phyloP scores from a whole-genome alignment of 2,113 vertebrate species.

The human region DNA sequence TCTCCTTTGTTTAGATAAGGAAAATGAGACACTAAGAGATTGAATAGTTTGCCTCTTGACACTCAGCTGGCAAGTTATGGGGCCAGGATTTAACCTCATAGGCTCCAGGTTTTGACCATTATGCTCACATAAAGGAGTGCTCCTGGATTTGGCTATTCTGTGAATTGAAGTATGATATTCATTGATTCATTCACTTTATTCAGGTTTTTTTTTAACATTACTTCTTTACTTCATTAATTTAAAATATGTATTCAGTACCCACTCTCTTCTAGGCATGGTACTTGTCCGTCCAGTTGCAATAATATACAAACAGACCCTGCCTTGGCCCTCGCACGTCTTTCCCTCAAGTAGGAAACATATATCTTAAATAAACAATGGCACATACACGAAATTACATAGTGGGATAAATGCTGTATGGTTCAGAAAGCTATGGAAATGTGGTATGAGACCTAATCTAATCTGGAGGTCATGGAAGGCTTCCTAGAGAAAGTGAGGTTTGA shows the following conservation, averaged over 20 bases:
- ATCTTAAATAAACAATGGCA: background rate
- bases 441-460: background rate
- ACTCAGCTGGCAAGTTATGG: background rate
- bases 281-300: background rate
- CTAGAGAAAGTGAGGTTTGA: background rate
- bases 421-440: background rate
- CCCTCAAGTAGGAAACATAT: background rate
- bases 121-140: too few relatives aligned
- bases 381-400: background rate
- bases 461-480: background rate
- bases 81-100: background rate
- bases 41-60: background rate
- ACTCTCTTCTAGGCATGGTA: background rate
- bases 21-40: background rate
- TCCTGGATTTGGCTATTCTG: background rate
- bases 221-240: background rate
- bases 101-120: background rate
- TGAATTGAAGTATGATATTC: background rate
- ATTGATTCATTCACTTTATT: background rate
- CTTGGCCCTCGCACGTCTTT: rapidly evolving
- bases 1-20: background rate
- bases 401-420: background rate
- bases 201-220: background rate
- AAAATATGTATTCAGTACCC: background rate
- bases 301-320: background rate